Evolutionary conservation across 2,113 vertebrate genomes (phyloP).

Genomic region (Eupsittula cactorum): DNA sequence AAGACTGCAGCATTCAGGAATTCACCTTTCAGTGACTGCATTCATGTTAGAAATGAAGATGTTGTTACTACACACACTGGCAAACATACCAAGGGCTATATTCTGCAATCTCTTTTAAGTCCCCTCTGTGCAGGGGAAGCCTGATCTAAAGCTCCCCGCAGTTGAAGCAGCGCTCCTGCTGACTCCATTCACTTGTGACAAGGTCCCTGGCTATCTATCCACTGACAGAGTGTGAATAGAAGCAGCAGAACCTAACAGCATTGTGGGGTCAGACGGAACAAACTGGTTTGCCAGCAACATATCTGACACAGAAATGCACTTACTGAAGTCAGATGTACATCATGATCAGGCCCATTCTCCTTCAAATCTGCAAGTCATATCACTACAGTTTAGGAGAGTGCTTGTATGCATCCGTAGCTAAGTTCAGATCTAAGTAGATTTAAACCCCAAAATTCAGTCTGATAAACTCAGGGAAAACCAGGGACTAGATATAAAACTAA

Average conservation of each 20-base stretch:
- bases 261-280: neutral
- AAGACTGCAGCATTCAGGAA: neutral
- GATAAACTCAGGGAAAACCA: neutral
- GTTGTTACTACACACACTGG: neutral
- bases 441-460: neutral
- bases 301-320: neutral
- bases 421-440: neutral
- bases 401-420: neutral
- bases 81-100: neutral
- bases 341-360: neutral
- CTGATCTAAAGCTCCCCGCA: neutral
- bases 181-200: neutral
- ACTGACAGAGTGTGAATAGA: accelerated
- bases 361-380: neutral
- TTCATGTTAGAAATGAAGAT: neutral
- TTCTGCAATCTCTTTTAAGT: neutral
- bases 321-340: neutral
- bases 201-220: neutral
- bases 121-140: neutral
- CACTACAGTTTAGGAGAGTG: neutral
- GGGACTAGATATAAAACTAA: neutral
- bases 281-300: neutral
- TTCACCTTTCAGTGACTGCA: neutral
- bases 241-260: neutral
- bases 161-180: neutral